Evolutionary conservation across 2,113 vertebrate species (phyloP), one percentile per base, ranked within the genome.

Genomic region (Megaceryle maxima): DNA sequence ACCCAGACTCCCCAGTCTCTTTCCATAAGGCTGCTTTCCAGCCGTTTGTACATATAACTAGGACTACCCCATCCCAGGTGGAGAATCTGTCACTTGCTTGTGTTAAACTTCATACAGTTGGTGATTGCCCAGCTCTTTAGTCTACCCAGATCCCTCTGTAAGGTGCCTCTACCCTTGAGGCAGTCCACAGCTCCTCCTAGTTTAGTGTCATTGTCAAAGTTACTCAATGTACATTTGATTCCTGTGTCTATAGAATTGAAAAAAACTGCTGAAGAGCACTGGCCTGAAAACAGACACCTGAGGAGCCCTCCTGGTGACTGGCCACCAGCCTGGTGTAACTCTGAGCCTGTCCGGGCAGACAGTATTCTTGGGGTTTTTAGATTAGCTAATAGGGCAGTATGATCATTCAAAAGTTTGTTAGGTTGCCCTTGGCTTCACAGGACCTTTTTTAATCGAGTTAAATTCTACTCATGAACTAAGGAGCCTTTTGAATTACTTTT

Each of bases 1-100:
- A 2, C 10, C 1, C 2, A 35, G 4, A 33, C 5, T 22, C 11
- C 16, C 14, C 57, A 25, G 29, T 29, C 14, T 20, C 26, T 59
- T 68, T 73, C n/a, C 2, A 2, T 1, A 1, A 16, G 35, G 41
- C 64, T 87, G 55, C 35, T 81, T 8, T 87, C 33, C 69, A 57
- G 4, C 53, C 41, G 0, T 53, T 60, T 59, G 59, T 60, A 37
- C 0, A 0, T 62, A 8, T 24, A 60, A 56, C 11, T 16, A 46
- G 59, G 59, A 66, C 4, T 76, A 31, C 31, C 43, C 26, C 7
- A 1, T 51, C 62, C 29, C 46, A 43, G 39, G 56, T 57, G 56
- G 56, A 22, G 44, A 73, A 64, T 51, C 25, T 20, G 9, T 53
- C 14, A 13, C 26, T 62, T 62, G 33, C 26, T n/a, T 6, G 46